Evolutionary conservation across 2,113 vertebrate species (phyloP), one percentile per base, ranked within the genome.

Genomic region (Neogobius melanostomus): DNA sequence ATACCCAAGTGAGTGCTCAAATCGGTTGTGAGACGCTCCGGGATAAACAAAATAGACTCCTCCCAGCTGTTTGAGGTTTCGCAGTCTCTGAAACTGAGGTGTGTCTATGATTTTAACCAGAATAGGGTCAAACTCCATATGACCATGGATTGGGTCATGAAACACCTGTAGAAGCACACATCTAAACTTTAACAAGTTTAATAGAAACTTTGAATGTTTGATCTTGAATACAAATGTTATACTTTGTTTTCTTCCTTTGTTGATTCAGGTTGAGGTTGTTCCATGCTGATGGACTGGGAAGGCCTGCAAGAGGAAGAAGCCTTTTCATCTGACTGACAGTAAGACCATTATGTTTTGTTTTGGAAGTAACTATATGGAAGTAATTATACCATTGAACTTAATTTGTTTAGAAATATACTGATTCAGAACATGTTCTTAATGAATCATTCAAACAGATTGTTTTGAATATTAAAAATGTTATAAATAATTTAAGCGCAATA

Each of bases 71-170:
- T 97, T 98, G 71, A 99, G 93, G 76, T 96, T 91, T 8, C 96
- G 87, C 1, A 99, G 94, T 21, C 97, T 94, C 82, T 98, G 97
- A 87, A 98, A 98, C 49, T 98, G 96, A n/a, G 95, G 96, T 0
- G 97, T 99, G 90, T 99, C 97, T 0, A 99, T 96, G 90, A 99
- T 96, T 6, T 54, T 83, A 53, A 99, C 74, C 0, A 99, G 94
- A 8, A 99, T 93, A 0, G 96, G 96, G 28, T 98, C 97, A 6
- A 98, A 50, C 64, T 95, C 96, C 75, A 98, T 91, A 54, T 97
- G 96, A 0, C 97, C 97, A 0, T 99, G 98, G 69, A 99, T 92
- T 1, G 97, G 95, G 81, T 99, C 98, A 0, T 99, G 99, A 71
- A 99, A 96, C 15, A 99, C 95, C 98, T 99, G 79, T 1, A 53